Evolutionary conservation across 2,113 vertebrate genomes (phyloP).

Genomic region (Dascyllus trimaculatus): DNA sequence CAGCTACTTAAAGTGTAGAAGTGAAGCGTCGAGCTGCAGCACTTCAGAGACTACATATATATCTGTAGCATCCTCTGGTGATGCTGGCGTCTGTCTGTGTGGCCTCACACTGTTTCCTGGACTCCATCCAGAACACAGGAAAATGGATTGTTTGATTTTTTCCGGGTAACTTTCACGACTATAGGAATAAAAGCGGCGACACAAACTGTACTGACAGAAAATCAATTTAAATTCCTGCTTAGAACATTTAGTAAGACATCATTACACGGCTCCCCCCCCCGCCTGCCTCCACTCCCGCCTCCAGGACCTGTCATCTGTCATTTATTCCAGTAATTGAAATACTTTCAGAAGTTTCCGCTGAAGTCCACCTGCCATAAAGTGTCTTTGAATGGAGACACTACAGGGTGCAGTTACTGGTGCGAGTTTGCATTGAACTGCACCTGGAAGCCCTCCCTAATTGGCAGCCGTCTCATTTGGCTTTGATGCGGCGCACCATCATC

Average conservation of each 20-base stretch:
- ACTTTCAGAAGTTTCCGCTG: slow-evolving; percentile 67
- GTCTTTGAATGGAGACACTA: slow-evolving; percentile 70
- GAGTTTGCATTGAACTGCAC: slow-evolving; percentile 78
- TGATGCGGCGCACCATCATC: slow-evolving; percentile 73
- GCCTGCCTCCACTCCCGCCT: too few species aligned
- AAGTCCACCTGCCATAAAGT: slow-evolving; percentile 57
- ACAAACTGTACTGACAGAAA: slow-evolving; percentile 38
- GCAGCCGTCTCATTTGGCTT: slow-evolving; percentile 83
- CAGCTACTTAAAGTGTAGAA: slow-evolving; percentile 2
- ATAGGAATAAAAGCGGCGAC: slow-evolving; percentile 35
- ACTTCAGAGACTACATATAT: slow-evolving; percentile 22
- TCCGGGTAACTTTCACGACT: slow-evolving; percentile 45
- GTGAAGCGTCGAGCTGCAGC: not conserved
- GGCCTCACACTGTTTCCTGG: slow-evolving; percentile 52
- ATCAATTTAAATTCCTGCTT: slow-evolving; percentile 49
- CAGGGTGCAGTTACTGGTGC: slow-evolving; percentile 69
- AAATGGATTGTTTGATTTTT: slow-evolving; percentile 61
- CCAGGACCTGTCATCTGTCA: slow-evolving; percentile 18
- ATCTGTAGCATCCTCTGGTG: slow-evolving; percentile 25
- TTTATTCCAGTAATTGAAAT: slow-evolving; percentile 62
- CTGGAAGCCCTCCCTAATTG: slow-evolving; percentile 76
- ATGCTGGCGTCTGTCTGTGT: slow-evolving; percentile 39
- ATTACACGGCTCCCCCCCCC: slow-evolving; percentile 46
- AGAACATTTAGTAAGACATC: slow-evolving; percentile 67
- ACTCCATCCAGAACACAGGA: slow-evolving; percentile 52